These are phyloP conservation scores for Cynocephalus volans DNA, from an alignment of 2,113 vertebrate species.

Conservation along the genomic window DNA sequence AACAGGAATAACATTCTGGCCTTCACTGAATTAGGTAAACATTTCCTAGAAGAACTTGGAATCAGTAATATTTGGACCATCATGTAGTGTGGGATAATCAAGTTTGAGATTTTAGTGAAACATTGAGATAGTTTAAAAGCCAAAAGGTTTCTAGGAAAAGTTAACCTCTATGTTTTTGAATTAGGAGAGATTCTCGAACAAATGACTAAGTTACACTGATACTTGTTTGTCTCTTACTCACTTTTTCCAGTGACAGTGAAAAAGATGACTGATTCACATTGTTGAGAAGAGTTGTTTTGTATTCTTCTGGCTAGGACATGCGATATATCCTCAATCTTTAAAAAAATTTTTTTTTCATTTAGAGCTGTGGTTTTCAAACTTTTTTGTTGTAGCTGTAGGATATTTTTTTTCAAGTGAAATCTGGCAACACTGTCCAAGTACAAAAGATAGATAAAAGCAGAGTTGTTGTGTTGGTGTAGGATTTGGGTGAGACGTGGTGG, in stretches of 20 bases:
- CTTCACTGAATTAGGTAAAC: not conserved
- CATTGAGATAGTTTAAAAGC: not conserved
- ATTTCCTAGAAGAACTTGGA: not conserved
- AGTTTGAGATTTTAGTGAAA: not conserved
- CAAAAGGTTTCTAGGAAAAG: not conserved
- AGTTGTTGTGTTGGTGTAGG: not conserved
- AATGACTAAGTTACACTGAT: not conserved
- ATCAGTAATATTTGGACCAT: not conserved
- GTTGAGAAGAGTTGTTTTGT: not conserved
- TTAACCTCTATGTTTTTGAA: not conserved
- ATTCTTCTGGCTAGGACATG: not conserved
- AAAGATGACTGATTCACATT: not conserved
- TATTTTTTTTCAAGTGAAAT: not conserved
- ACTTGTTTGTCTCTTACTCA: not conserved
- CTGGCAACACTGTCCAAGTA: not conserved
- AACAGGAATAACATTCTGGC: not conserved
- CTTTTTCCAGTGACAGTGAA: not conserved
- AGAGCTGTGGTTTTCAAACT: not conserved
- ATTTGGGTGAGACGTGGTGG: not conserved
- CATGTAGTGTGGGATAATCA: not conserved
- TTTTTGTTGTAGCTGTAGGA: not conserved
- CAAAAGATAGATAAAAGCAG: not conserved
- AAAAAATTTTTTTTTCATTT: not conserved
- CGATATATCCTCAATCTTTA: not conserved
- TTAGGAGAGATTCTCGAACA: not conserved